Conservation (phyloP, 2,113 vertebrate genomes). For the Aldabrachelys gigantea region DNA sequence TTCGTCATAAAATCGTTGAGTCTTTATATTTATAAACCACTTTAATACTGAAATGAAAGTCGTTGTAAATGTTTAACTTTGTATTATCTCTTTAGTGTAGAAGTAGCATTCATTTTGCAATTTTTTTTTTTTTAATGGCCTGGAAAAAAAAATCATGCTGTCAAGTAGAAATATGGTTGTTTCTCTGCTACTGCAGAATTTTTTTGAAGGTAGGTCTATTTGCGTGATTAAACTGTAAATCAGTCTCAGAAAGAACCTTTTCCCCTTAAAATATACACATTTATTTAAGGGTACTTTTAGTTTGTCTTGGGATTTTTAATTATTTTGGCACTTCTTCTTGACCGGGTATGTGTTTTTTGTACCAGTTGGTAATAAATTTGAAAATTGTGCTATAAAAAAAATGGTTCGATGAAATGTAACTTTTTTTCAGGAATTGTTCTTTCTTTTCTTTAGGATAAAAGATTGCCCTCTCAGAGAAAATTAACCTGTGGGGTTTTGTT, state of each 20-base stretch:
- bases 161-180: not conserved
- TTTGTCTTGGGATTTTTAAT: not conserved
- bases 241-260: not conserved
- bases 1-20: not conserved
- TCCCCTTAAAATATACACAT: not conserved
- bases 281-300: not conserved
- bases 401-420: not conserved
- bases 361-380: not conserved
- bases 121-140: not conserved
- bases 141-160: not conserved
- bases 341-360: not conserved
- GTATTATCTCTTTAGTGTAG: not conserved
- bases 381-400: not conserved
- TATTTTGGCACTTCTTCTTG: not conserved
- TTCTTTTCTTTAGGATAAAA: slow-evolving; percentile 60
- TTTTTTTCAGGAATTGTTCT: not conserved
- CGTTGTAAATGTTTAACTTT: not conserved
- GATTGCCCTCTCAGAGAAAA: slow-evolving; percentile 50
- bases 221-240: not conserved
- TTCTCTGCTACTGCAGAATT: not conserved
- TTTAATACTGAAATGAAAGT: not conserved
- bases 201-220: not conserved
- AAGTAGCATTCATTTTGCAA: not conserved
- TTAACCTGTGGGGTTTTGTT: not conserved
- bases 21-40: not conserved